These are phyloP conservation scores for Tenualosa ilisha DNA, from an alignment of 2,797 vertebrate genomes.

Conservation along the genomic window DNA sequence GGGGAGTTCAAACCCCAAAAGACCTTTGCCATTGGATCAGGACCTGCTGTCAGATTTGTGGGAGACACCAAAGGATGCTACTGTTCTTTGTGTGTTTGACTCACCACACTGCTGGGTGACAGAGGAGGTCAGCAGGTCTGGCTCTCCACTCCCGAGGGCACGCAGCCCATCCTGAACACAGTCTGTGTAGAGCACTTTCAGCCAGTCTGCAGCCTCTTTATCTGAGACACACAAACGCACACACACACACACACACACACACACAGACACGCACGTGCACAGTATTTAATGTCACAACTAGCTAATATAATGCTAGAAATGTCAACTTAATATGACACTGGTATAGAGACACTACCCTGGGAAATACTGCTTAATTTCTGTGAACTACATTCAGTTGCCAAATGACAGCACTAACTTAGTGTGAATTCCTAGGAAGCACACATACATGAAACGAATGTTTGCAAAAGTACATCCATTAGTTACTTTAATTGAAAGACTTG, in stretches of 20 bases:
- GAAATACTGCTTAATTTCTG: background rate
- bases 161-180: slow-evolving; percentile 74
- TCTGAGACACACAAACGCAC: slow-evolving; percentile 60
- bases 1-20: background rate
- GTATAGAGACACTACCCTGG: background rate
- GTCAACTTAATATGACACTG: background rate
- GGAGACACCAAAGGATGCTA: background rate
- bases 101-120: slow-evolving; percentile 82
- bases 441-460: no score
- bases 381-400: no score
- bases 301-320: background rate
- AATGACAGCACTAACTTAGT: no score
- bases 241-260: background rate
- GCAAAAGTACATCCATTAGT: no score
- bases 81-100: background rate
- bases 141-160: slow-evolving; percentile 79
- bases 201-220: slow-evolving; percentile 84
- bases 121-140: slow-evolving; percentile 78
- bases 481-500: no score
- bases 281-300: background rate
- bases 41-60: background rate
- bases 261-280: background rate
- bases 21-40: background rate
- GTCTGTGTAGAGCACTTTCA: slow-evolving; percentile 79
- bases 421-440: background rate